These are phyloP conservation scores for Apamea sordens DNA, from an alignment of 2,888 invertebrate genomes.

Conservation along the genomic window DNA sequence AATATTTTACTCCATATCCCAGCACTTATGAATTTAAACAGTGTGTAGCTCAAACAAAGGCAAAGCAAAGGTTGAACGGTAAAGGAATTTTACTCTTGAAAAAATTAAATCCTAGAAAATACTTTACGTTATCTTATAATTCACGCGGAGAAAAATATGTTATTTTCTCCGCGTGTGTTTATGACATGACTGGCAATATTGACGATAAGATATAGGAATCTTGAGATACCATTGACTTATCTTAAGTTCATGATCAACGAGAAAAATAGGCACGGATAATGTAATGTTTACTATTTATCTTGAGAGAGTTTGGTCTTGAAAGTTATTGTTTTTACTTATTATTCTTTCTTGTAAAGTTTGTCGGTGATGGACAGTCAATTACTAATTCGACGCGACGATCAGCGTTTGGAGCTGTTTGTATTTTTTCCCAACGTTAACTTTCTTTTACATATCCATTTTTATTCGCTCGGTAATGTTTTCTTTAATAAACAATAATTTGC, in stretches of 20 bases:
- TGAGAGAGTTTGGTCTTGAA: slow-evolving; percentile 16
- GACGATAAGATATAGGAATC: slow-evolving; percentile 43
- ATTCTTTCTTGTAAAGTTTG: slow-evolving; percentile 12
- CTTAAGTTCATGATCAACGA: slow-evolving; percentile 43
- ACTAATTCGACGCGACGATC: slow-evolving; percentile 40
- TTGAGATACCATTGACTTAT: slow-evolving; percentile 22
- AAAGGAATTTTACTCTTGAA: neutral
- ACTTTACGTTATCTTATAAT: neutral
- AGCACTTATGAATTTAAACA: neutral
- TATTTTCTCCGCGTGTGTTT: neutral
- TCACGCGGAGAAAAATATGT: neutral
- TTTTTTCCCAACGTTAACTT: slow-evolving; percentile 8
- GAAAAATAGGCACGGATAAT: slow-evolving; percentile 10
- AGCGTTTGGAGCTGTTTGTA: neutral
- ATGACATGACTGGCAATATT: neutral
- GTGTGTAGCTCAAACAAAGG: neutral
- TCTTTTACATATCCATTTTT: slow-evolving; percentile 8
- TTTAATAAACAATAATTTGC: neutral
- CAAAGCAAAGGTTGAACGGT: neutral
- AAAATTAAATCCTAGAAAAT: neutral
- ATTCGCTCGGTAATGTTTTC: slow-evolving; percentile 9
- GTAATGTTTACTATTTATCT: neutral
- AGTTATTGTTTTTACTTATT: slow-evolving; percentile 20
- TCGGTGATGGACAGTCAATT: slow-evolving; percentile 29
- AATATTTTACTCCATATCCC: neutral